These are phyloP conservation scores for Drosophila eohydei DNA, from an alignment of 2,888 invertebrate genomes.

Conservation along the genomic window DNA sequence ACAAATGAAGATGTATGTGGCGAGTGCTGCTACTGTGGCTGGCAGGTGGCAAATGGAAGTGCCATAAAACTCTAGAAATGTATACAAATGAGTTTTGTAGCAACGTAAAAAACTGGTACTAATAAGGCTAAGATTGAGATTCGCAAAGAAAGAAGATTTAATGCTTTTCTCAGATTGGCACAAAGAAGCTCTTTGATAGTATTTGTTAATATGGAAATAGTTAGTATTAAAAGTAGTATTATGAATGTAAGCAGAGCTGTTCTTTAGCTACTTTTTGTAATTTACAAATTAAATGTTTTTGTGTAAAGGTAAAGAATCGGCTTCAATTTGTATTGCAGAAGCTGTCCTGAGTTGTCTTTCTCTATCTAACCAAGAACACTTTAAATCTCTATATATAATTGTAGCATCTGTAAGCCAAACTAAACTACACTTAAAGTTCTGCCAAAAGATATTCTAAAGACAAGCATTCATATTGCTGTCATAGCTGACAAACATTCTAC, in stretches of 20 bases:
- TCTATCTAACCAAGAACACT: no score
- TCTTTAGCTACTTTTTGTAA: not conserved
- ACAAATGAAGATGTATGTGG: constrained; percentile 47
- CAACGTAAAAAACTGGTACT: not conserved
- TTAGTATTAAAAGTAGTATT: not conserved
- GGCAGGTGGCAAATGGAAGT: constrained; percentile 40
- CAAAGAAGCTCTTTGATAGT: not conserved
- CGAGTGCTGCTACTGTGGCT: not conserved
- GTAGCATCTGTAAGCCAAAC: no score
- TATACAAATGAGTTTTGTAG: not conserved
- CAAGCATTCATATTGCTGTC: no score
- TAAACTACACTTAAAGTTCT: no score
- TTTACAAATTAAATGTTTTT: not conserved
- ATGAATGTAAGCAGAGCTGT: not conserved
- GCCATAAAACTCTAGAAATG: not conserved
- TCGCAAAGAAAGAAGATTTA: not conserved
- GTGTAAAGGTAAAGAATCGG: no score
- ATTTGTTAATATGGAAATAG: not conserved
- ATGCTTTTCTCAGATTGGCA: not conserved
- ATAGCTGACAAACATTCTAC: not conserved
- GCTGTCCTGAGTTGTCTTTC: no score
- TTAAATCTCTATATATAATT: no score
- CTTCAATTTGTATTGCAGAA: no score
- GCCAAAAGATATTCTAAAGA: no score
- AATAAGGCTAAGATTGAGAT: not conserved